A percentile compares a stretch with the other conserved stretches of the same genome.
Conservation (phyloP, 2,113 vertebrate genomes). For the Terrapene triunguis region DNA sequence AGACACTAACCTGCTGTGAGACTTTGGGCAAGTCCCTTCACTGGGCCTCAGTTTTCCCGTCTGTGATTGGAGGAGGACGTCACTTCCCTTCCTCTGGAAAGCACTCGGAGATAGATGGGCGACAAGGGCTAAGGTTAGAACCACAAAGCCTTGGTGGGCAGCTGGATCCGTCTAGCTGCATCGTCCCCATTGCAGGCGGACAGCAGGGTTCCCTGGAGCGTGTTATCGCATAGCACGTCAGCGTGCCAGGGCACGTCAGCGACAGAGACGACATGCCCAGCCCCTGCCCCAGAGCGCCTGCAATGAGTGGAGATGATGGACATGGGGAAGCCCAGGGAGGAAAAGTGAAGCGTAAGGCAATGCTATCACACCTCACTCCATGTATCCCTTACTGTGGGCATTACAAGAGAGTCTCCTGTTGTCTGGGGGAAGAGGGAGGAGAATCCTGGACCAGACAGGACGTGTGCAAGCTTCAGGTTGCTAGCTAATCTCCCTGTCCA, state of each 20-base stretch:
- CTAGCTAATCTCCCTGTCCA: background rate
- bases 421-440: too few species aligned
- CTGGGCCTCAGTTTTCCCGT: background rate
- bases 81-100: too few species aligned
- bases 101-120: background rate
- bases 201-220: too few species aligned
- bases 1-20: too few species aligned
- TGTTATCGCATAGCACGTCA: background rate
- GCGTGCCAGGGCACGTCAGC: too few species aligned
- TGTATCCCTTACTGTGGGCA: background rate
- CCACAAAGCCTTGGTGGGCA: background rate
- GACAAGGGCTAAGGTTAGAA: background rate
- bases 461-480: too few species aligned
- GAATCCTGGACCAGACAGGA: too few species aligned
- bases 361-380: background rate
- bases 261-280: too few species aligned
- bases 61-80: too few species aligned
- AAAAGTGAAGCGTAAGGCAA: background rate
- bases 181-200: background rate
- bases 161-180: background rate
- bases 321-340: background rate
- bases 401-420: background rate
- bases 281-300: too few species aligned
- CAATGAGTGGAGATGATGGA: background rate
- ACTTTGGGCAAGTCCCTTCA: too few species aligned